Evolutionary conservation across 2,888 invertebrate species (phyloP).

Genomic region (Polymixis lichenea): DNA sequence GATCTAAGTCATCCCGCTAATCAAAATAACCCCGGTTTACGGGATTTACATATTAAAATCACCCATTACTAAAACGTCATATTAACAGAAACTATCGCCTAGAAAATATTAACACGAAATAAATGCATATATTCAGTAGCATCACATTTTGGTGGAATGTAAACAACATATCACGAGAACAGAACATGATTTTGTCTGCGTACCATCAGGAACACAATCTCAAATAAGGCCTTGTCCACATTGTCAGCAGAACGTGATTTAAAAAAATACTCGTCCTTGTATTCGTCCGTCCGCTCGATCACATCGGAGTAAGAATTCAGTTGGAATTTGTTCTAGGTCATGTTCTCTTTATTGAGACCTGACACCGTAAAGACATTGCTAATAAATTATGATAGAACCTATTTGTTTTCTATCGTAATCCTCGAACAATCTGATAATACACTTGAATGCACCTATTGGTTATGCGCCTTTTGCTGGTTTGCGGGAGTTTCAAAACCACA

Average conservation of each 20-base stretch:
- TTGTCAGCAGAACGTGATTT: not conserved
- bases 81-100: not conserved
- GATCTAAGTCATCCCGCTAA: no score
- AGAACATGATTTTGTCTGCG: not conserved
- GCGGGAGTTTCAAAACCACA: not conserved
- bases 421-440: not conserved
- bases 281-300: not conserved
- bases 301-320: not conserved
- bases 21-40: no score
- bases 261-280: not conserved
- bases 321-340: not conserved
- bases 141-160: not conserved
- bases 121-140: not conserved
- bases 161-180: not conserved
- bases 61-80: not conserved
- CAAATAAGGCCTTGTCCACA: constrained; percentile 1
- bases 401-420: not conserved
- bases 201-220: constrained; percentile 1
- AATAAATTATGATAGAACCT: not conserved
- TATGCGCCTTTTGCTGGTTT: not conserved
- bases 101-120: not conserved
- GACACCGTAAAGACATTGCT: not conserved
- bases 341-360: not conserved
- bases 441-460: no score
- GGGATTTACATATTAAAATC: no score